Evolutionary conservation across 2,888 invertebrate species (phyloP).

Genomic region (Nephrotoma flavescens): DNA sequence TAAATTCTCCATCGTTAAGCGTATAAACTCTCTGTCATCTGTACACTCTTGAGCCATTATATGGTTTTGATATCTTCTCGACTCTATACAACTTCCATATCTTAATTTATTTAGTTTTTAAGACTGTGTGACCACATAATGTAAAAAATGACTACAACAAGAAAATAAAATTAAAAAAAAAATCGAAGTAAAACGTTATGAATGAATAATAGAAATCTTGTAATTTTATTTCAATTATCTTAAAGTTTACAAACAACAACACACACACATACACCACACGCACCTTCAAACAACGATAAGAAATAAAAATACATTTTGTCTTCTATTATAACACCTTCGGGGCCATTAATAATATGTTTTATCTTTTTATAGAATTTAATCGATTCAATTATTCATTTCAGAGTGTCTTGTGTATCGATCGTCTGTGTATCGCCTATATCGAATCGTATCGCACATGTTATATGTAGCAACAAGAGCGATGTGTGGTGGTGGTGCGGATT

Average conservation of each 20-base stretch:
- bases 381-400: not conserved
- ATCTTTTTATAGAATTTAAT: not conserved
- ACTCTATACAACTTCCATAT: not conserved
- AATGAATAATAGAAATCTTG: not conserved
- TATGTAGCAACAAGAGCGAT: not conserved
- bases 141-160: not conserved
- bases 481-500: not conserved
- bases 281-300: not conserved
- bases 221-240: not conserved
- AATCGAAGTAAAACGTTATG: not conserved
- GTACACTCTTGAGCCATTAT: not conserved
- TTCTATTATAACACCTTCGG: not conserved
- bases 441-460: not conserved
- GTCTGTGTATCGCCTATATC: not conserved
- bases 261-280: not conserved
- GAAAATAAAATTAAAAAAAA: not conserved
- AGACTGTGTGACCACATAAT: slow-evolving; percentile 1
- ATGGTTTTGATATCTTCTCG: not conserved
- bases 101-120: not conserved
- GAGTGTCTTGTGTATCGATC: not conserved
- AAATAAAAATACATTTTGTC: not conserved
- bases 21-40: not conserved
- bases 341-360: not conserved
- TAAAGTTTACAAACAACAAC: not conserved
- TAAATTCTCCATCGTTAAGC: not conserved